Base-by-base conservation (phyloP, 2,888 invertebrate species). In the Bellardia bayeri region DNA sequence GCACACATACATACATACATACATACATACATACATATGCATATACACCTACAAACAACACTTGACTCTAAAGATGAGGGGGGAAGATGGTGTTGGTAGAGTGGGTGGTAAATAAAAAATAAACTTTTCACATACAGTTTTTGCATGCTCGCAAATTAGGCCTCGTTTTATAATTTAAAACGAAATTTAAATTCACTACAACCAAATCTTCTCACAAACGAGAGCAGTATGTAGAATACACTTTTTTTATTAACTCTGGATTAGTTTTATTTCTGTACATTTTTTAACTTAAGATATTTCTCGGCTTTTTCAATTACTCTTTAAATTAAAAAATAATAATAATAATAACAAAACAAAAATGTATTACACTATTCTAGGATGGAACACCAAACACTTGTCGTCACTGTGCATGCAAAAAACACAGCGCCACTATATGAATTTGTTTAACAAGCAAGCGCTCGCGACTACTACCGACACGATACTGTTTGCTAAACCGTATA, bases 401-500 rank as follows among this genome's bases (percentile, higher is more conserved):
- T 78, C 82, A 82, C 83, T 72, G 72, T 72, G 79, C 74, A 72
- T 79, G 45, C 30, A 84, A 63, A 42, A 72, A 78, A 85, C 85
- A 79, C 85, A 82, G 82, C 75, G 79, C 64, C 66, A 72, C 86
- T 86, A 83, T 76, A 82, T 58, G 23, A 79, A 74, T 74, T 64
- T 45, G 5, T 66, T 68, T 76, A 76, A 85, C 45, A 86, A 86
- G 71, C 89, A 91, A 92, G 86, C 90, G 86, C 88, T 89, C 93
- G 91, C 93, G 92, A 92, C 93, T 93, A 92, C 93, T 92, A 93
- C 92, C 93, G 91, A 92, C 91, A 92, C 92, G 91, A 92, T 91
- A 93, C 93, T 93, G 91, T 87, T 86, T 86, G 76, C 74, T 64
- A 87, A 85, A 75, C 85, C 82, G 69, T 64, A 42, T 79, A 58